A percentile compares a stretch with the other conserved stretches of the same genome.
Conservation (phyloP, 2,888 invertebrate species). For the Electrophaes corylata region DNA sequence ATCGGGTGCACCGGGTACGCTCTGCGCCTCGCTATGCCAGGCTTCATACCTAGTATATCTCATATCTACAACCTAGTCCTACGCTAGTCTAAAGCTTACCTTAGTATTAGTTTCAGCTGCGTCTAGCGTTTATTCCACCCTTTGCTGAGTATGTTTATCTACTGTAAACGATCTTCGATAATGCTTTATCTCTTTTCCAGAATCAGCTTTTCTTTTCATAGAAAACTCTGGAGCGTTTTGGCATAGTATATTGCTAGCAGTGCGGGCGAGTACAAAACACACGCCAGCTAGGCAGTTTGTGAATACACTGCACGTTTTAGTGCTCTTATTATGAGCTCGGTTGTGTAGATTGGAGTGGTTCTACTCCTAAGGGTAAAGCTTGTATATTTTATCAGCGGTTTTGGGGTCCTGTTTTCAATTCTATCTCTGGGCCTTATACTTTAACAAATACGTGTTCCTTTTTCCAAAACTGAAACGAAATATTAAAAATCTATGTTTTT, state of each 20-base stretch:
- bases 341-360: slow-evolving; percentile 4
- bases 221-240: neutral
- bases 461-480: neutral
- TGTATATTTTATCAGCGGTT: neutral
- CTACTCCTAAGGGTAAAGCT: neutral
- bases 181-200: neutral
- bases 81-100: neutral
- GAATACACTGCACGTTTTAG: slow-evolving; percentile 10
- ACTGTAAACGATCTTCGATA: neutral
- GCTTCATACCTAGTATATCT: slow-evolving; percentile 5
- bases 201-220: neutral
- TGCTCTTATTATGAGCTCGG: slow-evolving; percentile 1
- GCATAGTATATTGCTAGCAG: neutral
- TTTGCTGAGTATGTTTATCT: neutral
- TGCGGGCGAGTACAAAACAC: neutral
- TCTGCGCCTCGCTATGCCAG: slow-evolving; percentile 32
- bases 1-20: slow-evolving; percentile 40
- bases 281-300: neutral
- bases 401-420: neutral
- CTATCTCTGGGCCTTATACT: neutral
- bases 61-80: neutral
- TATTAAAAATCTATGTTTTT: neutral
- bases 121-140: neutral
- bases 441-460: neutral
- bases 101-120: neutral